phyloP scores from a whole-genome alignment of 2,888 invertebrate genomes.

The Cephus spinipes region DNA sequence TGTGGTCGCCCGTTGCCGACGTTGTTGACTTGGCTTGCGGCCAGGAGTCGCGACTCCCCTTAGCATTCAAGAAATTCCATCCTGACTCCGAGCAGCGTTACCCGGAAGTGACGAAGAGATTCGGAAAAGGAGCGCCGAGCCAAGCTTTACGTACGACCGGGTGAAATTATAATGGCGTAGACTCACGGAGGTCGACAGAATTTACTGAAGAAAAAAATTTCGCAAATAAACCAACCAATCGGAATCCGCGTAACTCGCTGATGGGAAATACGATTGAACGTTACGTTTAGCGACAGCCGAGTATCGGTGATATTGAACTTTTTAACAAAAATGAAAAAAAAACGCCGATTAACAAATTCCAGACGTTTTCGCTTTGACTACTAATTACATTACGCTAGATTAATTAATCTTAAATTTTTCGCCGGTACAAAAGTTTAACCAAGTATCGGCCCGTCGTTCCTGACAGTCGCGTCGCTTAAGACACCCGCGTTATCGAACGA shows the following conservation, averaged over 20 bases:
- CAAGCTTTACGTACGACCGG: neutral
- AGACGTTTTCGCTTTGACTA: too few relatives aligned
- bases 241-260: neutral
- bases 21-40: neutral
- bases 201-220: neutral
- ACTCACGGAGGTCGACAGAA: neutral
- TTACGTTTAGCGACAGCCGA: neutral
- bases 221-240: neutral
- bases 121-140: neutral
- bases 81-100: neutral
- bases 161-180: neutral
- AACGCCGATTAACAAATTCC: too few relatives aligned
- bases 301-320: neutral
- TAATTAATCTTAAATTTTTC: too few relatives aligned
- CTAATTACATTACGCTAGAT: too few relatives aligned
- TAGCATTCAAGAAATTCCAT: neutral
- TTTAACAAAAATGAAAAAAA: neutral
- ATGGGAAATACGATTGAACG: neutral
- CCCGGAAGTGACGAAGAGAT: neutral
- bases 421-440: too few relatives aligned
- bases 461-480: neutral
- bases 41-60: neutral
- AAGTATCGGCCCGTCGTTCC: neutral
- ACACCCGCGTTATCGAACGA: slow-evolving; percentile 1
- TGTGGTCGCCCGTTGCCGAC: neutral